Percentiles rank a stretch among this genome's conserved stretches.
These are phyloP conservation scores for Blennius ocellaris DNA, from an alignment of 2,113 vertebrate species.

Conservation along the genomic window DNA sequence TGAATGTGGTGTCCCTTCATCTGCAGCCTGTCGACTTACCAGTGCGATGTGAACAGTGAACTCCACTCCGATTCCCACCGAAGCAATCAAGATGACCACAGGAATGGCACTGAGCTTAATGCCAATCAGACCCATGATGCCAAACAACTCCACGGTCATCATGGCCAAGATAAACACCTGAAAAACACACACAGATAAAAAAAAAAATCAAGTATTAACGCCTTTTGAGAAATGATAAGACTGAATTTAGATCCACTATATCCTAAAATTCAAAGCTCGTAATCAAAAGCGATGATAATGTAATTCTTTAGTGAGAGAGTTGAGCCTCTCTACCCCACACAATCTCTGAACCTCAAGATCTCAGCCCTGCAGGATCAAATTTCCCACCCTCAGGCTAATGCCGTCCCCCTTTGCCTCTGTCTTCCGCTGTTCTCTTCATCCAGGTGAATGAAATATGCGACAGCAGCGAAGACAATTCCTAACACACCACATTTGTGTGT, in stretches of 20 bases:
- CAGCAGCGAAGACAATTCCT: conserved; percentile 47
- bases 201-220: conserved; percentile 5
- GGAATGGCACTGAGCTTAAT: conserved; percentile 98
- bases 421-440: conserved; percentile 31
- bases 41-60: conserved; percentile 97
- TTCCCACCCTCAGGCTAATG: conserved; percentile 63
- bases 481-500: not conserved
- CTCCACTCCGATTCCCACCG: conserved; percentile 97
- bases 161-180: conserved; percentile 95
- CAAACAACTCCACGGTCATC: conserved; percentile 98
- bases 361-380: conserved; percentile 70
- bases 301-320: conserved; percentile 20
- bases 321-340: conserved; percentile 46
- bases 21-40: conserved; percentile 80
- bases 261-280: not conserved
- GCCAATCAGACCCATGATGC: conserved; percentile 98
- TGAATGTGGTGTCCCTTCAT: too few relatives aligned
- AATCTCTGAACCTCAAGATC: conserved; percentile 66
- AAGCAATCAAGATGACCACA: conserved; percentile 96
- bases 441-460: conserved; percentile 62
- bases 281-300: conserved; percentile 7
- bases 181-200: not conserved
- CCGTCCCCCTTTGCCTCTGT: conserved; percentile 6
- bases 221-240: not conserved
- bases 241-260: not conserved